Evolutionary conservation across 2,797 vertebrate species (phyloP).

Genomic region (Salarias fasciatus): DNA sequence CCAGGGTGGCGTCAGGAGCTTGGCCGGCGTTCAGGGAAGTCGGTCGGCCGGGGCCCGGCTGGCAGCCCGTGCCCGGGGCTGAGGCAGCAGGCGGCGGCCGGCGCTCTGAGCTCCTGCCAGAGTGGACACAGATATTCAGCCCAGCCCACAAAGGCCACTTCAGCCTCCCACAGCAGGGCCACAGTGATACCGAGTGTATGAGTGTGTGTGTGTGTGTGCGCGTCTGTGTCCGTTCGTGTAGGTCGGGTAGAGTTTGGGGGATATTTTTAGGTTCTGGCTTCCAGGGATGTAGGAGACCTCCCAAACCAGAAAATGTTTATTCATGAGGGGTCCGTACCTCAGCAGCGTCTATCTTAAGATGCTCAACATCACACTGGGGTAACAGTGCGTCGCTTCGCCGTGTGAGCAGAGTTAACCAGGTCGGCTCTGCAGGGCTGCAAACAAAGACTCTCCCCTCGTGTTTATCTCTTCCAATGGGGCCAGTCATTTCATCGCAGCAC

Average conservation of each 20-base stretch:
- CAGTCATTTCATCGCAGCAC: constrained; percentile 85
- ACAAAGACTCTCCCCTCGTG: constrained; percentile 68
- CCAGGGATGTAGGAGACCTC: constrained; percentile 69
- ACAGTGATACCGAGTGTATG: constrained; percentile 69
- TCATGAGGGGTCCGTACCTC: constrained; percentile 62
- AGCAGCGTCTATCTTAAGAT: constrained; percentile 61
- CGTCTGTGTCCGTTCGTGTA: constrained; percentile 48
- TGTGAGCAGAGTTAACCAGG: constrained; percentile 46
- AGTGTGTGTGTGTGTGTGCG: constrained; percentile 20
- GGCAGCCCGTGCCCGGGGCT: constrained; percentile 68
- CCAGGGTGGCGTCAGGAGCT: constrained; percentile 83
- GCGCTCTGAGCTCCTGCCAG: constrained; percentile 75
- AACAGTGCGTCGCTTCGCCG: constrained; percentile 5
- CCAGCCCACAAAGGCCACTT: constrained; percentile 80
- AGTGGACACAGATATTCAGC: constrained; percentile 74
- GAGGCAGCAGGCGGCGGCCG: constrained; percentile 69
- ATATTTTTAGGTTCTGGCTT: constrained; percentile 81
- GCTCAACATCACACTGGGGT: constrained; percentile 34
- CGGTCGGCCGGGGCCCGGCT: constrained; percentile 66
- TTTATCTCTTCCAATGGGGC: constrained; percentile 79
- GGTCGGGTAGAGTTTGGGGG: constrained; percentile 57
- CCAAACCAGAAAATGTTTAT: constrained; percentile 70
- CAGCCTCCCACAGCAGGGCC: constrained; percentile 76
- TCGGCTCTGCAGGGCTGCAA: constrained; percentile 58
- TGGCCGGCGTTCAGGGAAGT: constrained; percentile 79